Percentiles rank a stretch among this genome's conserved stretches.
These are phyloP conservation scores for Eremobia ochroleuca DNA, from an alignment of 2,888 invertebrate species.

Conservation along the genomic window DNA sequence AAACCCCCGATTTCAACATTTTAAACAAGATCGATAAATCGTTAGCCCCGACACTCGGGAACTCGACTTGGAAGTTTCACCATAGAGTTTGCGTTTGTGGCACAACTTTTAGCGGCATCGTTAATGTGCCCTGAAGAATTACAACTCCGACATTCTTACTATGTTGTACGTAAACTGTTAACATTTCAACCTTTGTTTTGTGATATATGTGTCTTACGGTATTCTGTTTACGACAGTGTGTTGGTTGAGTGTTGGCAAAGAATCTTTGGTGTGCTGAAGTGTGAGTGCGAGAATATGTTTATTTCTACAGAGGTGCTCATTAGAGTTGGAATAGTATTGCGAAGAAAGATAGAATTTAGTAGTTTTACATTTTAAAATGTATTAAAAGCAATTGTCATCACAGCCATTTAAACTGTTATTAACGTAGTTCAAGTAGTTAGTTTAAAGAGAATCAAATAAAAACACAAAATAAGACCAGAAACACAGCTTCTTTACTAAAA, in stretches of 20 bases:
- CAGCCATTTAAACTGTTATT: too few species aligned
- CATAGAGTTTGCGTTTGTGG: conserved; percentile 63
- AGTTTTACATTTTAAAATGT: not conserved
- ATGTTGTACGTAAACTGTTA: conserved; percentile 57
- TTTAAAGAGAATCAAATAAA: conserved; percentile 8
- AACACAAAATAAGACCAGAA: not conserved
- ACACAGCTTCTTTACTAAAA: not conserved
- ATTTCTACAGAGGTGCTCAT: not conserved
- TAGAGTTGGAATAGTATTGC: not conserved
- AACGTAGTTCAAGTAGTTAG: too few species aligned
- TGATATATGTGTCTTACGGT: conserved; percentile 53
- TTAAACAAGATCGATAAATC: conserved; percentile 65
- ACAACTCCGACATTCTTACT: conserved; percentile 57
- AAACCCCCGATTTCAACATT: conserved; percentile 46
- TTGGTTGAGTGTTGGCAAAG: conserved; percentile 16
- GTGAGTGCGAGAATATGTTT: not conserved
- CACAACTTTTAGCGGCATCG: conserved; percentile 57
- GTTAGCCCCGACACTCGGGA: conserved; percentile 38
- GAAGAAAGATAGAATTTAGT: not conserved
- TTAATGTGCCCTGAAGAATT: conserved; percentile 69
- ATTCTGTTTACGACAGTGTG: conserved; percentile 38
- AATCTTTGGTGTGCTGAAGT: conserved; percentile 14
- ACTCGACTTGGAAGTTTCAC: conserved; percentile 45
- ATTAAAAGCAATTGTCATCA: fast-evolving
- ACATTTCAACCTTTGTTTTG: conserved; percentile 59